These are phyloP conservation scores for Sycophila texana DNA, from an alignment of 2,888 invertebrate genomes.

Conservation along the genomic window DNA sequence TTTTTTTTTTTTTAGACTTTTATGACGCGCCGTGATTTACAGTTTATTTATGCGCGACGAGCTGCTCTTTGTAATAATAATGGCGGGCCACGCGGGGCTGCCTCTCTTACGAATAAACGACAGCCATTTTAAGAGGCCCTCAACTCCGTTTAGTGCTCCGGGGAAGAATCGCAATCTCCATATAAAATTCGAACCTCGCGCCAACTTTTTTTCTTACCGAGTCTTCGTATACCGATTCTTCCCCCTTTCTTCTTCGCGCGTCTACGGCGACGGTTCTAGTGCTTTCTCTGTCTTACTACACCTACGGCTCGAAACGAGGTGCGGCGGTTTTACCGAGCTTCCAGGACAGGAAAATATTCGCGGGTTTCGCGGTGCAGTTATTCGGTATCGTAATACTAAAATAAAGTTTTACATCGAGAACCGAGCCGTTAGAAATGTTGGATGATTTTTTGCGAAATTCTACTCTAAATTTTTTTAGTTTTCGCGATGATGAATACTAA, in stretches of 20 bases:
- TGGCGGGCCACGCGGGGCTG: slow-evolving; percentile 61
- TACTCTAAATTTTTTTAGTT: too few relatives aligned
- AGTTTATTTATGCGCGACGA: slow-evolving; percentile 71
- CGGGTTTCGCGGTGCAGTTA: too few relatives aligned
- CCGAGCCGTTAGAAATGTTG: too few relatives aligned
- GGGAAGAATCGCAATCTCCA: slow-evolving; percentile 67
- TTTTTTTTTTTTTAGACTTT: slow-evolving; percentile 67
- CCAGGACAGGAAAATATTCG: too few relatives aligned
- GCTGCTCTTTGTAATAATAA: slow-evolving; percentile 72
- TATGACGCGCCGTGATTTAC: slow-evolving; percentile 71
- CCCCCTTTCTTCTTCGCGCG: background rate
- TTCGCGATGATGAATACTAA: too few relatives aligned
- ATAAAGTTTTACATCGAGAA: too few relatives aligned
- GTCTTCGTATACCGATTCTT: background rate
- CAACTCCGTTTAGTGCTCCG: slow-evolving; percentile 67
- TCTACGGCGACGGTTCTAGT: background rate
- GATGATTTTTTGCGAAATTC: too few relatives aligned
- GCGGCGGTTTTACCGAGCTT: too few relatives aligned
- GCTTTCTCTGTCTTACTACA: too few relatives aligned
- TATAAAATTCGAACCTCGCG: slow-evolving; percentile 65
- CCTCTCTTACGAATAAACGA: slow-evolving; percentile 72
- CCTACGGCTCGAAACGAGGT: too few relatives aligned
- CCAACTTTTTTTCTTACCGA: background rate
- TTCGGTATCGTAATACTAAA: too few relatives aligned
- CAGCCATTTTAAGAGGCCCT: slow-evolving; percentile 69